phyloP scores from a whole-genome alignment of 2,888 invertebrate species.

The Melieria picta region DNA sequence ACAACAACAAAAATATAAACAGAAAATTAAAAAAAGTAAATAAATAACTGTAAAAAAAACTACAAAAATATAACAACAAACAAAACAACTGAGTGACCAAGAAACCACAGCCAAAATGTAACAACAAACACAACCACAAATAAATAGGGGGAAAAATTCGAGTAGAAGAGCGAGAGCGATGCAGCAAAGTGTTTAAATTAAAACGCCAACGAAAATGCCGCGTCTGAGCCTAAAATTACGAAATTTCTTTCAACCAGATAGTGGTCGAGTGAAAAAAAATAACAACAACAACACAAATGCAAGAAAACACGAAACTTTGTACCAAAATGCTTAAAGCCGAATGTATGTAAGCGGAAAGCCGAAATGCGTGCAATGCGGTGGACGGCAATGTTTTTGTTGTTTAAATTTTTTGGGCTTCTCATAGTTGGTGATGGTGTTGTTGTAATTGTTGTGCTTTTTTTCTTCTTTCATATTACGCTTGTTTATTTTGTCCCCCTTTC shows the following conservation, averaged over 20 bases:
- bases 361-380: not conserved
- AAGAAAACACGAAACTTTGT: too few species aligned
- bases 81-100: not conserved
- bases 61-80: too few species aligned
- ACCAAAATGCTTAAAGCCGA: too few species aligned
- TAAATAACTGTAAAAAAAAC: too few species aligned
- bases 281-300: constrained; percentile 4
- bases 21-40: not conserved
- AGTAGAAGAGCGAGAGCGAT: constrained; percentile 7
- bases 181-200: constrained; percentile 6
- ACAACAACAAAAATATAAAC: constrained; percentile 1
- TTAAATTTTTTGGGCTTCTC: not conserved
- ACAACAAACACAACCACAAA: not conserved
- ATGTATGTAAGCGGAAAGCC: too few species aligned
- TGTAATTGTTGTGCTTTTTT: too few species aligned
- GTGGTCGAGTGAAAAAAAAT: constrained; percentile 4
- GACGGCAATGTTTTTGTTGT: not conserved
- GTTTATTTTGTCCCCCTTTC: too few species aligned
- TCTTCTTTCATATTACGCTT: too few species aligned
- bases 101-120: not conserved
- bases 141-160: not conserved
- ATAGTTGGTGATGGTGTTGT: constrained; percentile 13
- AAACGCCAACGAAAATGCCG: not conserved
- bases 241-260: constrained; percentile 13
- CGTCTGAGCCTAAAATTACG: not conserved